A percentile compares a stretch with the other conserved stretches of the same genome.
Evolutionary conservation across 2,888 invertebrate genomes (phyloP).

Genomic region (Onchidella celtica): DNA sequence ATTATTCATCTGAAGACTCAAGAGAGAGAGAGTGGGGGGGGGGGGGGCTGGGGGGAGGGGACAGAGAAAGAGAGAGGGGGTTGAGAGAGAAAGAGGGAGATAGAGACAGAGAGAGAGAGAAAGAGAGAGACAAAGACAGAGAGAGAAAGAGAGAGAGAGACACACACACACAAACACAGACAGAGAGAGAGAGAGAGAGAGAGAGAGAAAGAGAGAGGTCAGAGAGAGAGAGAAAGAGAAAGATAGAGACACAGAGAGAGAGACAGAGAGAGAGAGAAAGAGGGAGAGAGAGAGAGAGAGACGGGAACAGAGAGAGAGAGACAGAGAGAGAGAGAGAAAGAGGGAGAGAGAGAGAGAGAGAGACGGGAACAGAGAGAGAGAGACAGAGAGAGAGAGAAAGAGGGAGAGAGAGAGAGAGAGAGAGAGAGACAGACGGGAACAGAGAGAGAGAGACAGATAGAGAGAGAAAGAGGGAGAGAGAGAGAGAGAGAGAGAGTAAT

Average conservation of each 20-base stretch:
- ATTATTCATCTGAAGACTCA: too few species aligned
- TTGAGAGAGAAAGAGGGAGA: background rate
- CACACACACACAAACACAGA: background rate
- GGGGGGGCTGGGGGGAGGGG: background rate
- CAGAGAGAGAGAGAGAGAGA: background rate
- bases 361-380: background rate
- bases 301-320: background rate
- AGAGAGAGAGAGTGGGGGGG: background rate
- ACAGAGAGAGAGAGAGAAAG: background rate
- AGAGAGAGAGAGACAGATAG: too few species aligned
- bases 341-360: background rate
- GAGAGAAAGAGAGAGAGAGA: background rate
- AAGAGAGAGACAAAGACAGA: background rate
- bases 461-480: too few species aligned
- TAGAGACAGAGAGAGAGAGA: background rate
- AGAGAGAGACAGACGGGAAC: background rate
- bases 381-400: background rate
- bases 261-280: background rate
- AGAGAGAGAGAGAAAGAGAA: background rate
- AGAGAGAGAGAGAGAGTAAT: too few species aligned
- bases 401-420: background rate
- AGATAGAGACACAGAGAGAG: background rate
- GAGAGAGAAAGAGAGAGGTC: background rate
- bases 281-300: background rate
- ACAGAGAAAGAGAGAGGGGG: background rate